These are phyloP conservation scores for Nannoperca australis DNA, from an alignment of 2,797 vertebrate genomes.

Conservation along the genomic window DNA sequence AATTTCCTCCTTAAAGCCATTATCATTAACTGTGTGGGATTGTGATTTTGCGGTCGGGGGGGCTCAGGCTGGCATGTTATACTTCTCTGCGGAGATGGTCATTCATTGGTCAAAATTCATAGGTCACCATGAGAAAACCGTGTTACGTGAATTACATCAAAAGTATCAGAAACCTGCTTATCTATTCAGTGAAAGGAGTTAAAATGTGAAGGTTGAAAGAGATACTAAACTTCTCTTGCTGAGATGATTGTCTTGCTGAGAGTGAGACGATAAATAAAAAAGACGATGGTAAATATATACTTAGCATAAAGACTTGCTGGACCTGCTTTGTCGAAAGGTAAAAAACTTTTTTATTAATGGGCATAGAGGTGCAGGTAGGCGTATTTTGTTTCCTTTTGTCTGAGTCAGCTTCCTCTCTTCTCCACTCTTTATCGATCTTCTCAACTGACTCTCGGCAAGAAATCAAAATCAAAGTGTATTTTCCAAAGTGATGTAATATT, in stretches of 20 bases:
- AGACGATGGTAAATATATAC: neutral
- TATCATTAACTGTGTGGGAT: conserved; percentile 39
- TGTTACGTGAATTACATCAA: neutral
- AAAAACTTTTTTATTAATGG: neutral
- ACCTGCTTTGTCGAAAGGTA: neutral
- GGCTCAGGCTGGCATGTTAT: neutral
- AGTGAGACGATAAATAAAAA: no score
- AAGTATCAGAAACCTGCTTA: neutral
- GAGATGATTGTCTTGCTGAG: neutral
- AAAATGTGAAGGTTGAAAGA: neutral
- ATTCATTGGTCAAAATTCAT: neutral
- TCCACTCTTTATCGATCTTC: neutral
- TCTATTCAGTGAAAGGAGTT: neutral
- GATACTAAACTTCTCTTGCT: neutral
- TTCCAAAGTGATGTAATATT: neutral
- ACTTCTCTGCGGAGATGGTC: neutral
- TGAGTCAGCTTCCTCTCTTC: neutral
- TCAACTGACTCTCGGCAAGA: neutral
- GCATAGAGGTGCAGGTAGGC: neutral
- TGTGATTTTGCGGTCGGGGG: conserved; percentile 1
- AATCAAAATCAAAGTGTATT: neutral
- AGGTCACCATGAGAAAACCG: neutral
- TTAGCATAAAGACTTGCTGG: neutral
- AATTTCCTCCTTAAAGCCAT: conserved; percentile 42
- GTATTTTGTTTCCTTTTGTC: neutral